Evolutionary conservation across 2,888 invertebrate species (phyloP), one percentile per base, ranked within the genome.

Genomic region (Mechanitis mazaeus): DNA sequence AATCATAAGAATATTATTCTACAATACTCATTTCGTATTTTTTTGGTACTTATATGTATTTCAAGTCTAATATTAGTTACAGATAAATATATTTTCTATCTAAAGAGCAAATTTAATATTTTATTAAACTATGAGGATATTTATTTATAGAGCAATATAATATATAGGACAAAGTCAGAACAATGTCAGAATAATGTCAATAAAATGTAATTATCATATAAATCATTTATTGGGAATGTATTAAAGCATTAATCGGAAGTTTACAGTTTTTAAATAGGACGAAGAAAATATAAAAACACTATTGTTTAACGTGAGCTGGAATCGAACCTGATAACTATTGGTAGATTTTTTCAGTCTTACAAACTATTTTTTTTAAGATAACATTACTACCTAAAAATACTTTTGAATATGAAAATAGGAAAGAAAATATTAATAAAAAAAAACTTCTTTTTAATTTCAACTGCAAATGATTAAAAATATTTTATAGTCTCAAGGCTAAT

Each of bases 271-370:
- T 7, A 50, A 9, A 50, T 50, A 31, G 31, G 50, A 31, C 28
- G 9, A 1, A 42, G 42, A 42, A 42, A 42, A 42, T 42, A 42
- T 42, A 42, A 42, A 9, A 9, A 42, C 9, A 7, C 11, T 9
- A 42, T 47, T 28, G 20, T 28, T 28, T n/a, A 28, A 28, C 7
- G 6, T 3, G 47, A 20, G 20, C 20, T 20, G 20, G 20, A 20
- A 20, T 20, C 20, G 20, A 20, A 20, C 20, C 20, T 20, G 47
- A 6, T 6, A 3, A 20, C 20, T 12, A 7, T 50, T 31, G 7
- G 2, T 1, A 31, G 0, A 31, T 31, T 50, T 5, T 31, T 28
- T 61, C 57, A 59, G 60, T 55, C 60, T 63, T 63, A 63, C 20
- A 55, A 58, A 33, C 63, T 63, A 63, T n/a, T 42, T 6, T 38